Evolutionary conservation across 2,797 vertebrate species (phyloP).

Genomic region (Lacerta viridis): DNA sequence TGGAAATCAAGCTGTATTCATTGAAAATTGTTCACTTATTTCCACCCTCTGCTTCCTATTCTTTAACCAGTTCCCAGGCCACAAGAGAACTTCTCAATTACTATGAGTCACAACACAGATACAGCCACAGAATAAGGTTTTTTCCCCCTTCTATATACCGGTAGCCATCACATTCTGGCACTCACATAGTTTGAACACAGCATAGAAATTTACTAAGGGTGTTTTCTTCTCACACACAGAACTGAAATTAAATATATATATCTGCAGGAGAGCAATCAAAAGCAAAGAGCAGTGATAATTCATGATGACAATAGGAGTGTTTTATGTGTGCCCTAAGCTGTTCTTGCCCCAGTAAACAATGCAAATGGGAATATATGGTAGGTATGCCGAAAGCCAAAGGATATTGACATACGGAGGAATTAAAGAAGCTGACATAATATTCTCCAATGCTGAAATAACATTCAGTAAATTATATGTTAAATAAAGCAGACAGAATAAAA

Average conservation of each 20-base stretch:
- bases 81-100: background rate
- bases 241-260: slow-evolving; percentile 35
- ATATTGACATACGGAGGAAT: slow-evolving; percentile 58
- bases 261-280: no score
- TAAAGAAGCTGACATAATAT: slow-evolving; percentile 60
- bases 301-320: slow-evolving; percentile 39
- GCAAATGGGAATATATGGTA: slow-evolving; percentile 44
- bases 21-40: slow-evolving; percentile 3
- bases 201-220: slow-evolving; percentile 52
- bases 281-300: slow-evolving; percentile 44
- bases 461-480: slow-evolving; percentile 70
- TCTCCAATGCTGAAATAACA: slow-evolving; percentile 59
- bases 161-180: slow-evolving; percentile 58
- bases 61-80: no score
- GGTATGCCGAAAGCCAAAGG: slow-evolving; percentile 51
- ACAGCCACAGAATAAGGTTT: slow-evolving; percentile 51
- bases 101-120: slow-evolving; percentile 57
- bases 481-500: slow-evolving; percentile 60
- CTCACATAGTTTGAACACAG: slow-evolving; percentile 63
- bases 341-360: slow-evolving; percentile 43
- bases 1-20: background rate
- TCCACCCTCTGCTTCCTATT: slow-evolving; percentile 19
- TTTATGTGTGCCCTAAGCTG: slow-evolving; percentile 29
- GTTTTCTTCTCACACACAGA: slow-evolving; percentile 7
- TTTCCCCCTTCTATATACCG: slow-evolving; percentile 18